phyloP scores from a whole-genome alignment of 1,140 invertebrate species.

The Amphibalanus amphitrite region DNA sequence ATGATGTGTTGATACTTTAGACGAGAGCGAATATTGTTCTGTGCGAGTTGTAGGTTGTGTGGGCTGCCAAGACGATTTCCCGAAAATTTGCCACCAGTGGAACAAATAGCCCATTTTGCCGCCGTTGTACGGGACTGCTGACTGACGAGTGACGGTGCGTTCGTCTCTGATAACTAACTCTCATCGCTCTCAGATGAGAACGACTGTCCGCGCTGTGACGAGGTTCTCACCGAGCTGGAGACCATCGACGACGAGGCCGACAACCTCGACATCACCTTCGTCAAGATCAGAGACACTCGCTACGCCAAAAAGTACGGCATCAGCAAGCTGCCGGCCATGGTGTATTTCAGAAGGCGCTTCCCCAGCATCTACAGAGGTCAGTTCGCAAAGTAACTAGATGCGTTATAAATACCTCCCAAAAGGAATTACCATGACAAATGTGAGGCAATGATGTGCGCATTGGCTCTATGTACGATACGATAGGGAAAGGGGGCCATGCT shows the following conservation, averaged over 20 bases:
- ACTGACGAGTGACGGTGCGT: no score
- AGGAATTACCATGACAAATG: not conserved
- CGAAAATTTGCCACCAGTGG: no score
- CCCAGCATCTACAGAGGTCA: constrained; percentile 88
- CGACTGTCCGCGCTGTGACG: constrained; percentile 45
- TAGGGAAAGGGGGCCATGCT: no score
- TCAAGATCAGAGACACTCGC: constrained; percentile 77
- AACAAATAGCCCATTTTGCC: no score
- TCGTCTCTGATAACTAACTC: no score
- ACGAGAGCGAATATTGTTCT: no score
- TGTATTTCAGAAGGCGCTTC: constrained; percentile 83
- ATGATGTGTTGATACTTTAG: no score
- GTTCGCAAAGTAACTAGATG: no score
- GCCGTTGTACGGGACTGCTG: no score
- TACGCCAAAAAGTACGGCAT: constrained; percentile 93
- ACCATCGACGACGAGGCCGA: constrained; percentile 85
- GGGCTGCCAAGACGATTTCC: no score
- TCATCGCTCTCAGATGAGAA: constrained; percentile 43
- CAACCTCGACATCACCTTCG: constrained; percentile 84
- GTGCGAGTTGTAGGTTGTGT: no score
- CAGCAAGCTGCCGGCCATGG: constrained; percentile 71
- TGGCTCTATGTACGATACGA: no score
- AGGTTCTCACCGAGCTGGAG: constrained; percentile 65
- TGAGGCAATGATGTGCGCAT: not conserved
- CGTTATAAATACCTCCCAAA: not conserved